Evolutionary conservation across 2,113 vertebrate species (phyloP).

Genomic region (Haemorhous mexicanus): DNA sequence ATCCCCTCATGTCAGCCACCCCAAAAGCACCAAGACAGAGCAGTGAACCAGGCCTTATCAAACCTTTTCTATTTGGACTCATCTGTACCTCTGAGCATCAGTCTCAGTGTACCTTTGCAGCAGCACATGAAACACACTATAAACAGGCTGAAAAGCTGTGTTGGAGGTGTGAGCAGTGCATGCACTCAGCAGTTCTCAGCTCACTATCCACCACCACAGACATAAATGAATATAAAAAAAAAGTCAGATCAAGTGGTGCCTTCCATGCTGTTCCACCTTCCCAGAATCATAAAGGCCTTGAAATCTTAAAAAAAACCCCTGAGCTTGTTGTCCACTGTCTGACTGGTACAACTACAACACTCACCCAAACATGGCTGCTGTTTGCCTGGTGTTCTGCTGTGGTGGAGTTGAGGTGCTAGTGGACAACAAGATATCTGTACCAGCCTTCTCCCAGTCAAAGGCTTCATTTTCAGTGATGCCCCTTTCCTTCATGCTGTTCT

Average conservation of each 20-base stretch:
- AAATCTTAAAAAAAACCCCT: background rate
- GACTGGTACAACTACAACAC: background rate
- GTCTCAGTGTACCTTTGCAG: background rate
- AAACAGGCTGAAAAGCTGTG: background rate
- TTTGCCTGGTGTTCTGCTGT: constrained; percentile 93
- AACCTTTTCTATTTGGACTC: background rate
- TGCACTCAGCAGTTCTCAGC: background rate
- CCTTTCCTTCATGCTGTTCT: constrained; percentile 98
- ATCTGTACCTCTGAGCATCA: background rate
- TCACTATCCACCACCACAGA: background rate
- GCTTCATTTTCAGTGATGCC: constrained; percentile 96
- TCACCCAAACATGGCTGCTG: constrained; percentile 96
- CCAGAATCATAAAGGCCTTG: background rate
- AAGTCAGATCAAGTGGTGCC: background rate
- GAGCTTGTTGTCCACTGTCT: background rate
- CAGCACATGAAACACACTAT: background rate
- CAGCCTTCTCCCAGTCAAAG: constrained; percentile 96
- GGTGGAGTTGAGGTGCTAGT: constrained; percentile 90
- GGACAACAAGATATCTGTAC: constrained; percentile 85
- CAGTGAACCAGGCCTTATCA: background rate
- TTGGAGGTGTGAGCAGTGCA: background rate
- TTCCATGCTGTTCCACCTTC: background rate
- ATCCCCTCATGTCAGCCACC: background rate
- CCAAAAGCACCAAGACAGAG: background rate
- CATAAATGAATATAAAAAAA: background rate